Conservation (phyloP, 2,888 invertebrate genomes). For the Patella caerulea region DNA sequence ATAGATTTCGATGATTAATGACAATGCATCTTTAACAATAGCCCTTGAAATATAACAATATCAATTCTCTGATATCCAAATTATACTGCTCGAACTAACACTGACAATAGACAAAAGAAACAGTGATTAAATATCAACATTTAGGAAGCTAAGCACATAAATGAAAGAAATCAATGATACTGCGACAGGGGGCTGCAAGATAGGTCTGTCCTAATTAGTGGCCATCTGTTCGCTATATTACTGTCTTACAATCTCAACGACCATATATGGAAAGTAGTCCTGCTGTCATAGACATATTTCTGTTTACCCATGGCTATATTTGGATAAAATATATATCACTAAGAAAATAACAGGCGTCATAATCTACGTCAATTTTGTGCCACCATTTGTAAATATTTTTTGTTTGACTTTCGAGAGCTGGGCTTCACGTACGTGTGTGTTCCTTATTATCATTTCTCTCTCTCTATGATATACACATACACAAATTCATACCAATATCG, state of each 20-base stretch:
- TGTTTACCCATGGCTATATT: too few species aligned
- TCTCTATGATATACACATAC: too few species aligned
- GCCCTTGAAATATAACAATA: constrained; percentile 6
- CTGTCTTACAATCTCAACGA: neutral
- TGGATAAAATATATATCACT: too few species aligned
- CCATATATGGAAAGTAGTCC: too few species aligned
- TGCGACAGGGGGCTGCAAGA: constrained; percentile 5
- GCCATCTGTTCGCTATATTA: constrained; percentile 9
- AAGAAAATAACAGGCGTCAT: too few species aligned
- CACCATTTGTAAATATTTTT: too few species aligned
- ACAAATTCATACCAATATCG: too few species aligned
- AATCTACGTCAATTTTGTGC: too few species aligned
- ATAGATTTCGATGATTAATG: constrained; percentile 3
- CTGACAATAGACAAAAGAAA: constrained; percentile 10
- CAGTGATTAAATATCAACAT: constrained; percentile 12
- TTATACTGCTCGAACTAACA: constrained; percentile 5
- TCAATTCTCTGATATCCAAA: constrained; percentile 7
- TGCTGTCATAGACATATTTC: too few species aligned
- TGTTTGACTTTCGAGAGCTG: too few species aligned
- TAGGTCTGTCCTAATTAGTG: constrained; percentile 6
- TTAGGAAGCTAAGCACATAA: constrained; percentile 12
- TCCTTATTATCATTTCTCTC: too few species aligned
- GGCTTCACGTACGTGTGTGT: too few species aligned
- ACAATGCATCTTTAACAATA: neutral
- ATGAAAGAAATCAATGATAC: neutral